phyloP scores from a whole-genome alignment of 2,113 vertebrate species.

The Pachyramphus minor region DNA sequence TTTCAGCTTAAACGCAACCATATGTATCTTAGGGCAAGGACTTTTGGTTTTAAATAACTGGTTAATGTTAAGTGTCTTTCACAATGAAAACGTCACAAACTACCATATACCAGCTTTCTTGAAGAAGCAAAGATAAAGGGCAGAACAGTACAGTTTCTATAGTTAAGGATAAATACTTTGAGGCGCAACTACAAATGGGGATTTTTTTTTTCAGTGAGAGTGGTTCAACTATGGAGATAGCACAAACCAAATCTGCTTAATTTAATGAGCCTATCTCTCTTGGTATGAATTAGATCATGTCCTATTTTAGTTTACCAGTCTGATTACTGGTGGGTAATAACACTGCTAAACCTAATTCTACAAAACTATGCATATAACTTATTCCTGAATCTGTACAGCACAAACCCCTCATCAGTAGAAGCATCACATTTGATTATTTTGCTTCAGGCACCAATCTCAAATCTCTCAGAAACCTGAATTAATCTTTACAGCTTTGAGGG shows the following conservation, averaged over 20 bases:
- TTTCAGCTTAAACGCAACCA: constrained; percentile 64
- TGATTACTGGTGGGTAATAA: background rate
- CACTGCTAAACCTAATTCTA: background rate
- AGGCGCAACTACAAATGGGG: background rate
- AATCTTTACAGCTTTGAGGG: background rate
- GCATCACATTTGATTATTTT: background rate
- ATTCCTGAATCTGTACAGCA: background rate
- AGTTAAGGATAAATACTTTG: background rate
- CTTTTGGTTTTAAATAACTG: constrained; percentile 17
- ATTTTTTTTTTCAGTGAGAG: background rate
- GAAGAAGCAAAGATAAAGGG: background rate
- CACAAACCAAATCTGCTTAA: background rate
- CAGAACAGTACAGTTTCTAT: background rate
- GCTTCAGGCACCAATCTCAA: background rate
- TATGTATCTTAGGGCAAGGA: constrained; percentile 26
- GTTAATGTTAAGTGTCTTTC: constrained; percentile 35
- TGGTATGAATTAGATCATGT: background rate
- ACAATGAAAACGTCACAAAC: constrained; percentile 9
- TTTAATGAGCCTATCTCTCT: background rate
- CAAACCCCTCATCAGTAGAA: background rate
- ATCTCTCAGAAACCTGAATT: background rate
- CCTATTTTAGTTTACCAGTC: background rate
- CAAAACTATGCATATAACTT: background rate
- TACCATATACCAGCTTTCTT: background rate
- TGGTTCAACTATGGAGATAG: background rate